These are phyloP conservation scores for Temnopleurus reevesii DNA, from an alignment of 53 echinoderm and acorn worm genomes.

Conservation along the genomic window DNA sequence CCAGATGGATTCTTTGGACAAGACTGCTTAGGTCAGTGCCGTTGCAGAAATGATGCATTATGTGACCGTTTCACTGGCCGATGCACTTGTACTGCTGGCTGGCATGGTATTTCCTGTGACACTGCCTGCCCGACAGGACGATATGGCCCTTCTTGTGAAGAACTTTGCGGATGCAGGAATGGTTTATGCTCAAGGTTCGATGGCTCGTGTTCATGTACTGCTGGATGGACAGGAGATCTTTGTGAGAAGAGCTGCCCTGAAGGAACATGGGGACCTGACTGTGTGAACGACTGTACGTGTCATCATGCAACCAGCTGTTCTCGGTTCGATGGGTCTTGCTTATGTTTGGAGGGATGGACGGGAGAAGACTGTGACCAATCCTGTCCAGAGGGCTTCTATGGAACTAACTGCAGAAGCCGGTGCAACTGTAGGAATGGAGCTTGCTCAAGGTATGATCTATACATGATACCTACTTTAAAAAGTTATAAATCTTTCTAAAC, in stretches of 20 bases:
- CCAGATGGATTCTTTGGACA: constrained; percentile 83
- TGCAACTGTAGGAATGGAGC: constrained; percentile 71
- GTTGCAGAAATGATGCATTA: constrained; percentile 75
- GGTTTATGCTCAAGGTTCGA: constrained; percentile 76
- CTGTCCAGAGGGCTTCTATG: constrained; percentile 65
- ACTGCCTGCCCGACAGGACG: constrained; percentile 62
- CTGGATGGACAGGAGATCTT: constrained; percentile 78
- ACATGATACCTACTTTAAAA: background rate
- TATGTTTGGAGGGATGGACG: constrained; percentile 77
- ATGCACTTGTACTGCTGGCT: constrained; percentile 78
- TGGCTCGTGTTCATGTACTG: constrained; percentile 72
- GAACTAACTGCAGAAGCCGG: constrained; percentile 53
- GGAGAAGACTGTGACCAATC: constrained; percentile 63
- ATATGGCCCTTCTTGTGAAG: constrained; percentile 63
- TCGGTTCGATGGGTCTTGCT: constrained; percentile 82
- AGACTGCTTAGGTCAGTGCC: constrained; percentile 73
- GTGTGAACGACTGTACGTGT: constrained; percentile 71
- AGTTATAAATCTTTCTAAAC: too few species aligned
- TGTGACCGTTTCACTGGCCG: constrained; percentile 79
- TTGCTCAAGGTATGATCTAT: constrained; percentile 48
- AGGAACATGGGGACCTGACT: constrained; percentile 72
- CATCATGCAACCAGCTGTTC: constrained; percentile 72
- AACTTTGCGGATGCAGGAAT: constrained; percentile 65
- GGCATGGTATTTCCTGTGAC: constrained; percentile 78
- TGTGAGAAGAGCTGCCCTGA: constrained; percentile 63